Percentiles rank a stretch among this genome's conserved stretches.
Evolutionary conservation across 2,797 vertebrate species (phyloP).

Genomic region (Pampus argenteus): DNA sequence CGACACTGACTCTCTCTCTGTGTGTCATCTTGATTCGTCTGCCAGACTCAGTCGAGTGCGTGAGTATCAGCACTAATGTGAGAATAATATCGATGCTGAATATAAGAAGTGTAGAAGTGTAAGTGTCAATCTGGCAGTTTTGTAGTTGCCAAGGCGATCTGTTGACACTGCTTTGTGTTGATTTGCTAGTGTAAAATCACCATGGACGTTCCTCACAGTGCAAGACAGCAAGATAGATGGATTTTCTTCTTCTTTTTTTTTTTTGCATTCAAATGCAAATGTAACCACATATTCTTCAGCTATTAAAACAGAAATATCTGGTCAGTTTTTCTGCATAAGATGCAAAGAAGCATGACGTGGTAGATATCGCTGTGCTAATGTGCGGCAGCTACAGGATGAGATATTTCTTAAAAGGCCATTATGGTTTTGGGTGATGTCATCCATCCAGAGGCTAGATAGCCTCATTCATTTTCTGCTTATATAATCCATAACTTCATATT

Average conservation of each 20-base stretch:
- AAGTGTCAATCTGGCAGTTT: constrained; percentile 27
- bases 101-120: too few species aligned
- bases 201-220: too few species aligned
- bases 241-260: constrained; percentile 22
- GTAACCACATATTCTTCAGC: constrained; percentile 19
- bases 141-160: constrained; percentile 5
- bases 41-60: neutral
- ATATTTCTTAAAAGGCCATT: constrained; percentile 31
- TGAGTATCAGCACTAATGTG: neutral
- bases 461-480: constrained; percentile 48
- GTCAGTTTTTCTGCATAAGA: neutral
- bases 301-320: constrained; percentile 2
- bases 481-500: constrained; percentile 40
- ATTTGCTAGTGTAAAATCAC: constrained; percentile 45
- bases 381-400: constrained; percentile 19
- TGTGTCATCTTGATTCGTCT: constrained; percentile 11
- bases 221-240: constrained; percentile 16
- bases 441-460: constrained; percentile 19
- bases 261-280: constrained; percentile 2
- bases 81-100: constrained; percentile 1
- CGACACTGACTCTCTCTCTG: neutral
- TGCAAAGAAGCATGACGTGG: neutral
- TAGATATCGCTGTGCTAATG: neutral
- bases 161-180: constrained; percentile 26
- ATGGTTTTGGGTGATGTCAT: constrained; percentile 52